Evolutionary conservation across 2,797 vertebrate genomes (phyloP).

Genomic region (Macropodus opercularis): DNA sequence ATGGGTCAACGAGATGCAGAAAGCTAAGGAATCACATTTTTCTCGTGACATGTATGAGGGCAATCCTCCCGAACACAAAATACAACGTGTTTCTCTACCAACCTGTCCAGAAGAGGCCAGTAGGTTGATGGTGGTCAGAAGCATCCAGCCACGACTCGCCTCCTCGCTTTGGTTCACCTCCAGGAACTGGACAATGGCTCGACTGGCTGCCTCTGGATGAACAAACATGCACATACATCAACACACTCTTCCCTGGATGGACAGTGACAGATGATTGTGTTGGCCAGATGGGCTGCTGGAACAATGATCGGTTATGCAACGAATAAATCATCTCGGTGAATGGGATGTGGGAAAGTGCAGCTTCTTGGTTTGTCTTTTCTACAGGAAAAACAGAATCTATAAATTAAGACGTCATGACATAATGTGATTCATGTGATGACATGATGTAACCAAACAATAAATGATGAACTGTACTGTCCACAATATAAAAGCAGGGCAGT

Average conservation of each 20-base stretch:
- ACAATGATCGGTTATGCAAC: slow-evolving; percentile 36
- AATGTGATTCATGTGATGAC: neutral
- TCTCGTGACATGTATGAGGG: neutral
- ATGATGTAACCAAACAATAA: too few relatives aligned
- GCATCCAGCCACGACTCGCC: slow-evolving; percentile 98
- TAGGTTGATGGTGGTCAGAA: slow-evolving; percentile 98
- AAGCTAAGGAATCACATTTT: neutral
- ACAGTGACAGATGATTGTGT: slow-evolving; percentile 29
- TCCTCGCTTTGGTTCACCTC: slow-evolving; percentile 99
- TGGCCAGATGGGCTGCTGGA: slow-evolving; percentile 18
- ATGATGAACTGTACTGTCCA: too few relatives aligned
- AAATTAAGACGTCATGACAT: neutral
- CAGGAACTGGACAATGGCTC: slow-evolving; percentile 97
- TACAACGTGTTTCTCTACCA: slow-evolving; percentile 37
- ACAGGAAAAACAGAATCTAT: neutral
- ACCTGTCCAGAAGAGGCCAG: slow-evolving; percentile 98
- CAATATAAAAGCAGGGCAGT: neutral
- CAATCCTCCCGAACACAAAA: neutral
- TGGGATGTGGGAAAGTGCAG: neutral
- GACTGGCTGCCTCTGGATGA: slow-evolving; percentile 92
- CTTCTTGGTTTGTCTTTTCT: neutral
- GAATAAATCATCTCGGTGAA: slow-evolving; percentile 15
- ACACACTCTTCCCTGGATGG: slow-evolving; percentile 13
- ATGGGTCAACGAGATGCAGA: slow-evolving; percentile 25
- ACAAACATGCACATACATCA: slow-evolving; percentile 9